phyloP scores from a whole-genome alignment of 1,140 invertebrate species.

The Saccostrea echinata region DNA sequence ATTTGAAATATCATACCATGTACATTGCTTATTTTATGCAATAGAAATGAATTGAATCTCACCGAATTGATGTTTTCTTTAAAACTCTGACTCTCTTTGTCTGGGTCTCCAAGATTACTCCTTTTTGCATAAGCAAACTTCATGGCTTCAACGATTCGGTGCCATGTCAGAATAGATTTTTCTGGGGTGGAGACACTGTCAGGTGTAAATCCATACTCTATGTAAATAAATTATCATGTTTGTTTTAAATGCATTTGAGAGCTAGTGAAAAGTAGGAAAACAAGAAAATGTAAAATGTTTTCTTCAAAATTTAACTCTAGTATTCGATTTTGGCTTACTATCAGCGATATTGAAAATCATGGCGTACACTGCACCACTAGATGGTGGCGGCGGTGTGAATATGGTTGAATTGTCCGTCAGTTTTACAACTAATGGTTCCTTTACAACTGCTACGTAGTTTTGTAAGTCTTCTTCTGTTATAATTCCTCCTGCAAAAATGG shows the following conservation, averaged over 20 bases:
- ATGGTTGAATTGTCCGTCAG: conserved; percentile 82
- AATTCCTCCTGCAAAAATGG: conserved; percentile 64
- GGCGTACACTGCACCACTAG: conserved; percentile 88
- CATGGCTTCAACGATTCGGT: conserved; percentile 92
- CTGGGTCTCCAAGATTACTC: conserved; percentile 90
- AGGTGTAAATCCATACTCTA: conserved; percentile 94
- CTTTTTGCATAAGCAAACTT: conserved; percentile 95
- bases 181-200: conserved; percentile 86
- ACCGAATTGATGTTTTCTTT: conserved; percentile 53
- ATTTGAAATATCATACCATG: too few relatives aligned
- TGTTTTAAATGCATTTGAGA: too few relatives aligned
- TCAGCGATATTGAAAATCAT: conserved; percentile 92
- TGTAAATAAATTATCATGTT: neutral
- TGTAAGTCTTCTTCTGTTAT: conserved; percentile 74
- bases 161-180: conserved; percentile 85
- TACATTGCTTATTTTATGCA: too few relatives aligned
- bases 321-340: conserved; percentile 75
- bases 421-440: conserved; percentile 60
- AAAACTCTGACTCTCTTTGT: conserved; percentile 79
- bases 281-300: too few relatives aligned
- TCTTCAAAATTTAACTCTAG: too few relatives aligned
- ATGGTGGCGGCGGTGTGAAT: conserved; percentile 88
- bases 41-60: neutral
- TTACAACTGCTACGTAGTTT: conserved; percentile 64
- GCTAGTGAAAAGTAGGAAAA: too few relatives aligned